phyloP scores from a whole-genome alignment of 2,113 vertebrate genomes.

The Muntiacus reevesi region DNA sequence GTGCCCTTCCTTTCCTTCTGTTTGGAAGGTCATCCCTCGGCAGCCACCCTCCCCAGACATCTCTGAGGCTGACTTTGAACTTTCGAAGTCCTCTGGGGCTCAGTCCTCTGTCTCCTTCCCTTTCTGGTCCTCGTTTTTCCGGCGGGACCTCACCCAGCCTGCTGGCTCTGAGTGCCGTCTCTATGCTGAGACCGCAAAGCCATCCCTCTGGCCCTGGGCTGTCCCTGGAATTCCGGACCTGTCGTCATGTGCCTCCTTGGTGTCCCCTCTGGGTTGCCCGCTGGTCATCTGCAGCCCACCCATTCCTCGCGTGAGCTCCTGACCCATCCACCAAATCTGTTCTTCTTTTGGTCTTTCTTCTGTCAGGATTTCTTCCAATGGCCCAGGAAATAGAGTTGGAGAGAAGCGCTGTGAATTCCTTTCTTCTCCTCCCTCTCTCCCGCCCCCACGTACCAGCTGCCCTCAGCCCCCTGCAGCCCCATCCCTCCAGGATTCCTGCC shows the following conservation, averaged over 20 bases:
- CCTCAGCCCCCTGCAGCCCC: background rate
- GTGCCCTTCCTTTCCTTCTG: background rate
- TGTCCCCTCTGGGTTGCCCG: background rate
- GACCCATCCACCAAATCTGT: background rate
- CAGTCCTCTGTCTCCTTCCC: background rate
- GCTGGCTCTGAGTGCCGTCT: background rate
- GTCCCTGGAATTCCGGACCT: background rate
- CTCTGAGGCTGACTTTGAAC: background rate
- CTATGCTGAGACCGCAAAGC: background rate
- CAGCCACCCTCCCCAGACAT: accelerated
- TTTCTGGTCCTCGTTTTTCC: background rate
- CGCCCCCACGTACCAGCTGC: accelerated
- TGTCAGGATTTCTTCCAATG: background rate
- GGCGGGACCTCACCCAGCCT: accelerated
- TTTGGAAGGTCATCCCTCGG: background rate
- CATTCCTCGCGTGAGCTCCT: accelerated
- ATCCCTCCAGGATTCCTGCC: background rate
- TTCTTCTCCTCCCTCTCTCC: background rate
- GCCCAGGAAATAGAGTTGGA: background rate
- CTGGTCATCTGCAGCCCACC: accelerated
- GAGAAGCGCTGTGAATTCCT: background rate
- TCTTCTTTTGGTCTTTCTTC: background rate
- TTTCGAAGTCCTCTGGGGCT: too few relatives aligned
- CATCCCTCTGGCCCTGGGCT: background rate
- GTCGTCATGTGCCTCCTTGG: accelerated